Percentiles rank a stretch among this genome's conserved stretches.
phyloP scores from a whole-genome alignment of 2,888 invertebrate genomes.

The Sphaeridia pumilis region DNA sequence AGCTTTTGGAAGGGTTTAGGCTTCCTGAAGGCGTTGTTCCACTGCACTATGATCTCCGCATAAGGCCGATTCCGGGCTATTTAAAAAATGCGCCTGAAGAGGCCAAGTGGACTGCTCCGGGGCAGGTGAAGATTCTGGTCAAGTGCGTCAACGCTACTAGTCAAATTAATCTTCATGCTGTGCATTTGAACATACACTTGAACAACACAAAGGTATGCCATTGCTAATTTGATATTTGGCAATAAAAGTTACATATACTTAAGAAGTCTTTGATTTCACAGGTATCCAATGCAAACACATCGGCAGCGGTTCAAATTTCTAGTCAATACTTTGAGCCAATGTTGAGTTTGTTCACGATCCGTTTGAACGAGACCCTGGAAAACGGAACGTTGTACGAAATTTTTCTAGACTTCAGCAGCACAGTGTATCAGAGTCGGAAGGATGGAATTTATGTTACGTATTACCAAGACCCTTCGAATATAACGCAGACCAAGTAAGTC shows the following conservation, averaged over 20 bases:
- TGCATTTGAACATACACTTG: slow-evolving; percentile 17
- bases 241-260: background rate
- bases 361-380: slow-evolving; percentile 13
- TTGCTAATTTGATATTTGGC: background rate
- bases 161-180: slow-evolving; percentile 22
- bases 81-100: background rate
- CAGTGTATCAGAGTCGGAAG: slow-evolving; percentile 19
- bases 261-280: background rate
- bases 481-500: slow-evolving; percentile 5
- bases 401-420: slow-evolving; percentile 21
- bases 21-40: slow-evolving; percentile 21
- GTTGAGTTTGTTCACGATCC: slow-evolving; percentile 20
- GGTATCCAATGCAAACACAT: slow-evolving; percentile 6
- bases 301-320: background rate
- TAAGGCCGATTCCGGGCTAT: slow-evolving; percentile 22
- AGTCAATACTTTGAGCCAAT: slow-evolving; percentile 11
- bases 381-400: slow-evolving; percentile 19
- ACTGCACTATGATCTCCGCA: slow-evolving; percentile 17
- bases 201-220: slow-evolving; percentile 6
- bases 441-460: slow-evolving; percentile 32
- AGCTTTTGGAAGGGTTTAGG: slow-evolving; percentile 8
- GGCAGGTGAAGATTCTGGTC: slow-evolving; percentile 21
- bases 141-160: slow-evolving; percentile 18
- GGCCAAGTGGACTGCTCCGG: slow-evolving; percentile 22
- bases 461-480: slow-evolving; percentile 23